phyloP scores from a whole-genome alignment of 1,140 invertebrate genomes.

The Cotesia typhae region DNA sequence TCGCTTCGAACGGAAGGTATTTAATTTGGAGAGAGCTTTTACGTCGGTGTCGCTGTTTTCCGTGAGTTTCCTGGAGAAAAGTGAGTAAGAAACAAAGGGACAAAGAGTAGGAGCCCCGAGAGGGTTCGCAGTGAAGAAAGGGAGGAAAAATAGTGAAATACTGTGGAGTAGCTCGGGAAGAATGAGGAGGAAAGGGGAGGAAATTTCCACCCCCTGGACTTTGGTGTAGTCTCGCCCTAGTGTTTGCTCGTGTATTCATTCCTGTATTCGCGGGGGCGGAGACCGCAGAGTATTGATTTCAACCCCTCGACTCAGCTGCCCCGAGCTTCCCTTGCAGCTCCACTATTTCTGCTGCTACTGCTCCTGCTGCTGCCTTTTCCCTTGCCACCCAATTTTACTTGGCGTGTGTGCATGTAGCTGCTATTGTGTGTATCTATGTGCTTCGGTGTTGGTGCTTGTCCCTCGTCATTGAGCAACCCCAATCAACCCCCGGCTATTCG shows the following conservation, averaged over 20 bases:
- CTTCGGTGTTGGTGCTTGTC: not conserved
- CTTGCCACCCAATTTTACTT: conserved; percentile 29
- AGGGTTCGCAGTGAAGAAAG: not conserved
- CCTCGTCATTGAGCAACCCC: conserved; percentile 29
- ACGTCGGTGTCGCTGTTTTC: conserved; percentile 40
- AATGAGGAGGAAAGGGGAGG: conserved; percentile 17
- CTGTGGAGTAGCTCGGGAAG: conserved; percentile 20
- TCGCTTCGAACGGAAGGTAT: conserved; percentile 34
- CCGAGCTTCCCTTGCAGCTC: conserved; percentile 32
- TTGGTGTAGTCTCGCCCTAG: conserved; percentile 38
- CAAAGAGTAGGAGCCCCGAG: conserved; percentile 15
- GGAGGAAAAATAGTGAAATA: not conserved
- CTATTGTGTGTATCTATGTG: too few species aligned
- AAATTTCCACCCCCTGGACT: conserved; percentile 14
- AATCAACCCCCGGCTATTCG: conserved; percentile 23
- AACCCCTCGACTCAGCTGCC: conserved; percentile 42
- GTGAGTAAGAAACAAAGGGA: conserved; percentile 27
- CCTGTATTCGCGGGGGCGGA: conserved; percentile 59
- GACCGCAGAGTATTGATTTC: conserved; percentile 65
- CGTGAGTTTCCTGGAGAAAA: conserved; percentile 15
- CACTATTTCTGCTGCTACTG: conserved; percentile 39
- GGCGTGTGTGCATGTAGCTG: not conserved
- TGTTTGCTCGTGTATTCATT: conserved; percentile 58
- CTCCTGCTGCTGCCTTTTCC: conserved; percentile 44
- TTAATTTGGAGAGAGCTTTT: conserved; percentile 41